A percentile compares a stretch with the other conserved stretches of the same genome.
Conservation (phyloP, 2,113 vertebrate genomes). For the Girardinichthys multiradiatus region DNA sequence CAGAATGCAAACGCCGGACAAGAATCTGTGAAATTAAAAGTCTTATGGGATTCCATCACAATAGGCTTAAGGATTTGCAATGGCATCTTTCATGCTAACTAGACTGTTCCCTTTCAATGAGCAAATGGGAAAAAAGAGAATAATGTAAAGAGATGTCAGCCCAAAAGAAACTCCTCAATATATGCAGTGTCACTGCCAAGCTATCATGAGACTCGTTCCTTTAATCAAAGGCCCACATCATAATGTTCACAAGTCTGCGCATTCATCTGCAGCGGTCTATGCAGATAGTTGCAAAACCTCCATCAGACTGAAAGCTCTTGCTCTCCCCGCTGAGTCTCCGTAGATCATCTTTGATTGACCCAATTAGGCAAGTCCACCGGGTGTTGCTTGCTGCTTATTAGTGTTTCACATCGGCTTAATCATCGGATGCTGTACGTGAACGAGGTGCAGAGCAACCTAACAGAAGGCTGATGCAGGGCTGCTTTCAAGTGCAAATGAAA, state of each 20-base stretch:
- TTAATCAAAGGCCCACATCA: conserved; percentile 62
- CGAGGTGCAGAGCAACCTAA: conserved; percentile 64
- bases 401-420: conserved; percentile 72
- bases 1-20: conserved; percentile 62
- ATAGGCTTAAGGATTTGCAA: conserved; percentile 52
- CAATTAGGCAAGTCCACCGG: conserved; percentile 74
- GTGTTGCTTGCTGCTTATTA: conserved; percentile 75
- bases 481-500: conserved; percentile 73
- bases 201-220: conserved; percentile 49
- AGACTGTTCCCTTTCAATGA: conserved; percentile 51
- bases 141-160: conserved; percentile 55
- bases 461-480: conserved; percentile 44
- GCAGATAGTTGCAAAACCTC: conserved; percentile 41
- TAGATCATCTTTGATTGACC: conserved; percentile 76
- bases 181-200: conserved; percentile 55
- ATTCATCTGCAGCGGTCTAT: conserved; percentile 50
- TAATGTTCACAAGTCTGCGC: conserved; percentile 54
- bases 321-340: conserved; percentile 54
- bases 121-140: conserved; percentile 2
- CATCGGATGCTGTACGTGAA: conserved; percentile 64
- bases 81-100: conserved; percentile 58
- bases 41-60: conserved; percentile 56
- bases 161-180: conserved; percentile 42
- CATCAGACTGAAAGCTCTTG: conserved; percentile 40
- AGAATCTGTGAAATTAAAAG: conserved; percentile 47